Percentiles rank a stretch among this genome's conserved stretches.
phyloP scores from a whole-genome alignment of 2,797 vertebrate species.

The Esox lucius region DNA sequence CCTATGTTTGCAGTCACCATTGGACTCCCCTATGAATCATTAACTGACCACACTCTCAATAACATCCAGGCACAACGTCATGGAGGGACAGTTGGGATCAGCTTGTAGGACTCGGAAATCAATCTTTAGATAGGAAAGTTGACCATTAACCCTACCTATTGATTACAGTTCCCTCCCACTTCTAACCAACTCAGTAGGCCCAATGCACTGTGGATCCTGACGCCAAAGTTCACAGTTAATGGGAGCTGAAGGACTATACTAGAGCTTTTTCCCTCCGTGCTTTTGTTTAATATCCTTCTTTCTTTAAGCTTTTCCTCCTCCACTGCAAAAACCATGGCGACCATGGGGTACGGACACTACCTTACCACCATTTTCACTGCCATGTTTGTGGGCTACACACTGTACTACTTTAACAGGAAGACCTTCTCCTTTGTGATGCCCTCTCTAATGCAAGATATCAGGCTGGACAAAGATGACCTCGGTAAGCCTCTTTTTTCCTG shows the following conservation, averaged over 20 bases:
- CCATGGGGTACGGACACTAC: constrained; percentile 82
- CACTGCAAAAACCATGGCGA: constrained; percentile 69
- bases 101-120: constrained; percentile 32
- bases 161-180: constrained; percentile 61
- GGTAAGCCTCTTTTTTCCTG: constrained; percentile 75
- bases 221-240: constrained; percentile 71
- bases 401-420: constrained; percentile 98
- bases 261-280: constrained; percentile 11
- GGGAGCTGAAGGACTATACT: constrained; percentile 21
- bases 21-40: constrained; percentile 69
- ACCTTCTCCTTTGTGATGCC: constrained; percentile 99
- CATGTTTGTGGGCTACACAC: constrained; percentile 94
- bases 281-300: neutral
- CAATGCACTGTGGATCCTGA: constrained; percentile 49
- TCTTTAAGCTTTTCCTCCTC: neutral
- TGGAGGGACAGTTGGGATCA: neutral
- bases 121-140: constrained; percentile 53
- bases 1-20: constrained; percentile 37
- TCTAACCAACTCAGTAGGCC: constrained; percentile 40
- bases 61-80: constrained; percentile 12
- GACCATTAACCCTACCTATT: constrained; percentile 73
- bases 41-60: constrained; percentile 49
- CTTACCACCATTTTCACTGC: constrained; percentile 84
- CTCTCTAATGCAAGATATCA: constrained; percentile 89
- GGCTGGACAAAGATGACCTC: constrained; percentile 92